Evolutionary conservation across 1,140 invertebrate species (phyloP), one percentile per base, ranked within the genome.

Genomic region (Chironomus striatipennis): DNA sequence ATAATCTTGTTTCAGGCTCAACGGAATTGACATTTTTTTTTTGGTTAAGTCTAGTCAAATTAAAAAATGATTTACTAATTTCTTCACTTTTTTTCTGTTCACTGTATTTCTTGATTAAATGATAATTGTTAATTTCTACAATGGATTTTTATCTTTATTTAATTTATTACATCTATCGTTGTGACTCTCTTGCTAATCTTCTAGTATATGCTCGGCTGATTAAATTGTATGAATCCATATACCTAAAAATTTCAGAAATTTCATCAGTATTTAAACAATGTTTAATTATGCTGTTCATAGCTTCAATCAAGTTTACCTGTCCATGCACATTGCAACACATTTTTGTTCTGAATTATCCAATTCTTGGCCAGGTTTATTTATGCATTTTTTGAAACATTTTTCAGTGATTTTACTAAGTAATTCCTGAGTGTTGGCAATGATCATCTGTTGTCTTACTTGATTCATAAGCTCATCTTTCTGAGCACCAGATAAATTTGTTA

Each of bases 291-390:
- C 17, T 5, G 12, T n/a, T 15, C 8, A 57, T 12, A 57, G 18
- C 18, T 67, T 70, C 6, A 12, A 70, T 18, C 5, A 70, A 20
- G 20, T 7, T 70, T 70, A 70, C 65, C 96, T 88, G 83, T 98
- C 96, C 95, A 97, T 97, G 83, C 95, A 98, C 93, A 98, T 95
- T 12, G 94, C 93, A 77, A 98, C 87, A 84, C 97, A 98, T 91
- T 98, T 98, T 90, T 96, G 94, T 88, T 98, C 95, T 1, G 93
- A 93, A 81, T 87, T 94, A 83, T 95, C 94, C 76, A 98, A 83
- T 9, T 91, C 90, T 15, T 90, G 90, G n/a, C 96, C 96, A 15
- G 96, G 96, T 82, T 95, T 97, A 73, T 83, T 82, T 76, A 98
- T 90, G 83, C 96, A 98, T 81, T 97, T 97, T 81, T 93, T 94